Conservation (phyloP, 2,113 vertebrate species). For the Mustela lutreola region DNA sequence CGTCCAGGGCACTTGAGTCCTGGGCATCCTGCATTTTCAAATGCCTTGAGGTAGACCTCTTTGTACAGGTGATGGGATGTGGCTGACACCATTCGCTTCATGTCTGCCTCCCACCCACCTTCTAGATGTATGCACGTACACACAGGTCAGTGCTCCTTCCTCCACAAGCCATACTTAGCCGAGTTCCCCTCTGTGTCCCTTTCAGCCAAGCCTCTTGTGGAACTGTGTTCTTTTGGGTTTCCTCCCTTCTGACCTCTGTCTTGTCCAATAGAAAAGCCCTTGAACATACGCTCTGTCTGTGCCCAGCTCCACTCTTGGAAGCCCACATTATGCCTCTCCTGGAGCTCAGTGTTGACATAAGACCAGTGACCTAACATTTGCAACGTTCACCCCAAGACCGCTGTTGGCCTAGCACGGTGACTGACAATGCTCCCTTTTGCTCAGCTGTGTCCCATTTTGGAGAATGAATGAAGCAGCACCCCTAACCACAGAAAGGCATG, state of each 20-base stretch:
- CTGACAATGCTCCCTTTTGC: not conserved
- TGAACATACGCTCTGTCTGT: not conserved
- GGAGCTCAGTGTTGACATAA: not conserved
- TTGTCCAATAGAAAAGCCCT: not conserved
- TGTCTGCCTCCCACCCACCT: rapidly evolving
- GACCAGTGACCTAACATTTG: not conserved
- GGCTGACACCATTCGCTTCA: not conserved
- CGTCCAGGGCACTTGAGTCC: not conserved
- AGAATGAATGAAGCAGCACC: not conserved
- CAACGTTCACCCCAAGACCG: not conserved
- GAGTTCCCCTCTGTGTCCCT: not conserved
- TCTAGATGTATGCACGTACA: not conserved
- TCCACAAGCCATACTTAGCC: not conserved
- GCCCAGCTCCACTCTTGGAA: not conserved
- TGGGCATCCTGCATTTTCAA: not conserved
- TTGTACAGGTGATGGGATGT: not conserved
- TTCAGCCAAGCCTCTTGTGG: not conserved
- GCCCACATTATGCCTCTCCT: not conserved
- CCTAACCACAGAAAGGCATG: not conserved
- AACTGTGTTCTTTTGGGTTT: not conserved
- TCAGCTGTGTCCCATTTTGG: not conserved
- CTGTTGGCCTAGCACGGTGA: not conserved
- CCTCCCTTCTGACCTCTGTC: not conserved
- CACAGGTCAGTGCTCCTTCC: not conserved
- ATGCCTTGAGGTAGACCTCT: not conserved